phyloP scores from a whole-genome alignment of 2,113 vertebrate species.

The Thalassoma bifasciatum region DNA sequence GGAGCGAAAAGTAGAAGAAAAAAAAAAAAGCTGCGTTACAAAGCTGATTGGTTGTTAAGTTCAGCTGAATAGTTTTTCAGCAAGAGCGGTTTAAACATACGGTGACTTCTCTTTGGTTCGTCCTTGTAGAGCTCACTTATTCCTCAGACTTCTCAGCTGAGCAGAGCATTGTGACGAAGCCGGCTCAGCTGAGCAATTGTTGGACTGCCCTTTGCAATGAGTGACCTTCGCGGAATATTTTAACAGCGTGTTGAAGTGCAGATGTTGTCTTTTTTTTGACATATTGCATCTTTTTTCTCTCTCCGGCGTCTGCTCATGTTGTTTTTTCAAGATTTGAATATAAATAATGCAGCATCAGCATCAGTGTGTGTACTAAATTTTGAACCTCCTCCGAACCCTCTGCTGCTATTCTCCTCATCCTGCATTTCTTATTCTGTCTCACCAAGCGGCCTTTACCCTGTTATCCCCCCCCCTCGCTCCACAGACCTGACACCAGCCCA shows the following conservation, averaged over 20 bases:
- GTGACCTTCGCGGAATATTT: conserved; percentile 27
- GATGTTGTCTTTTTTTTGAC: neutral
- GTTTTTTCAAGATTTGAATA: neutral
- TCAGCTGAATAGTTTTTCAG: conserved; percentile 38
- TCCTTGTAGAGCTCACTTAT: conserved; percentile 43
- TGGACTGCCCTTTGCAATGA: conserved; percentile 7
- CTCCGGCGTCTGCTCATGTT: neutral
- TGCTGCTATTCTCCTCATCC: neutral
- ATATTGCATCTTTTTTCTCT: neutral
- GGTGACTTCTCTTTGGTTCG: conserved; percentile 15
- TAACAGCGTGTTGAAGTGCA: neutral
- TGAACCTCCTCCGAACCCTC: neutral
- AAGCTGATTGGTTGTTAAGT: conserved; percentile 45
- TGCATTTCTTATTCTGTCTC: conserved; percentile 20
- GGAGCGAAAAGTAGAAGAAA: conserved; percentile 1
- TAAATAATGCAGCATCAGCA: conserved; percentile 35
- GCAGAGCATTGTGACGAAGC: neutral
- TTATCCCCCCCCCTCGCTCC: neutral
- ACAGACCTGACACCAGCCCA: conserved; percentile 8
- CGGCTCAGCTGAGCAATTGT: conserved; percentile 19
- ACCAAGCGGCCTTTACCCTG: conserved; percentile 10
- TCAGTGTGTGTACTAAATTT: neutral
- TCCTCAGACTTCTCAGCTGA: conserved; percentile 26
- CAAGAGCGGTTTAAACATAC: conserved; percentile 30
- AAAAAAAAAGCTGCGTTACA: neutral